Percentiles rank a stretch among this genome's conserved stretches.
Evolutionary conservation across 2,113 vertebrate species (phyloP).

Genomic region (Stigmatopora argus): DNA sequence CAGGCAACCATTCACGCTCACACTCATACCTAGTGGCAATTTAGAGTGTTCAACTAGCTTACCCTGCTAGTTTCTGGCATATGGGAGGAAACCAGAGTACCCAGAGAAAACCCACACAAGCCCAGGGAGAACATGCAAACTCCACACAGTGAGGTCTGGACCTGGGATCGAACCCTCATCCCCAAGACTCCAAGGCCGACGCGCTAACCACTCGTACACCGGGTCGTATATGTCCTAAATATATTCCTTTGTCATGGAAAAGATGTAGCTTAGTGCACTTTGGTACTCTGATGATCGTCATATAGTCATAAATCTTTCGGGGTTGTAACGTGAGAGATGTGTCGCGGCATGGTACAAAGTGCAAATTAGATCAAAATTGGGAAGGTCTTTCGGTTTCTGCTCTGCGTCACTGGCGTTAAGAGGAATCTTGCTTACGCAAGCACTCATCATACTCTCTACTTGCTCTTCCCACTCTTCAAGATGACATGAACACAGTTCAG

Average conservation of each 20-base stretch:
- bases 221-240: too few species aligned
- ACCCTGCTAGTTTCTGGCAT: too few species aligned
- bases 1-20: too few species aligned
- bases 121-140: too few species aligned
- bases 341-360: constrained; percentile 22
- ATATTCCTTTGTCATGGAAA: background rate
- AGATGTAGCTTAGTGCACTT: background rate
- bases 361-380: constrained; percentile 7
- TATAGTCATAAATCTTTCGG: constrained; percentile 12
- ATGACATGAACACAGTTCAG: constrained; percentile 17
- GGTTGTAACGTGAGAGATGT: constrained; percentile 4
- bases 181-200: too few species aligned
- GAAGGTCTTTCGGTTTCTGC: constrained; percentile 27
- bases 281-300: background rate
- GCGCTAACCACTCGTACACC: too few species aligned
- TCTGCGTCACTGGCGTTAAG: constrained; percentile 18
- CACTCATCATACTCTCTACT: constrained; percentile 14
- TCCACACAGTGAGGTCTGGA: too few species aligned
- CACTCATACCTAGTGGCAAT: too few species aligned
- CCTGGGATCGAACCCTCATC: too few species aligned
- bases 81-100: too few species aligned
- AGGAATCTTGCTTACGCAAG: constrained; percentile 3
- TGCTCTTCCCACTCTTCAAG: constrained; percentile 4
- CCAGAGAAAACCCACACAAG: too few species aligned
- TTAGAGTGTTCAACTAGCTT: too few species aligned